Evolutionary conservation across 2,113 vertebrate genomes (phyloP).

Genomic region (Ceratotherium simum): DNA sequence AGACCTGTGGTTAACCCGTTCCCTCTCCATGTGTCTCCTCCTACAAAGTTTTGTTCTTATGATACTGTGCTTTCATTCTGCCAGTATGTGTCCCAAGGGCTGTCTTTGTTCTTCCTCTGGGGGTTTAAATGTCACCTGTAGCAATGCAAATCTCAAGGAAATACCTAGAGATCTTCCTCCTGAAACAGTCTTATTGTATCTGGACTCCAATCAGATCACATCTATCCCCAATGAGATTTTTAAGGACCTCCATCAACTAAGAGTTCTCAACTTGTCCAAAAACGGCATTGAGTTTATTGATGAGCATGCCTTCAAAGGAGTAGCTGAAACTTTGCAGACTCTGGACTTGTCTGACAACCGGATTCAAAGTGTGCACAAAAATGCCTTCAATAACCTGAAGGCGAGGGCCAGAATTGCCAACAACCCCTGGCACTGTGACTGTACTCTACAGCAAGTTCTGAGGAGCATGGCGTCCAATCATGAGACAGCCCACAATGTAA

Average conservation of each 20-base stretch:
- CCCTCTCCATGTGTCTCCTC: constrained; percentile 99
- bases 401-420: constrained; percentile 95
- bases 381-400: constrained; percentile 95
- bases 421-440: constrained; percentile 99
- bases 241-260: constrained; percentile 94
- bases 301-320: constrained; percentile 95
- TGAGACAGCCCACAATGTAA: constrained; percentile 93
- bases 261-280: constrained; percentile 98
- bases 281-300: constrained; percentile 97
- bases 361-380: constrained; percentile 97
- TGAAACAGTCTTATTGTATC: constrained; percentile 94
- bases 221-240: constrained; percentile 97
- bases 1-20: constrained; percentile 98
- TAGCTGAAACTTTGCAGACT: constrained; percentile 95
- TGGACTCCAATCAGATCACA: constrained; percentile 98
- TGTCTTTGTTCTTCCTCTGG: constrained; percentile 95
- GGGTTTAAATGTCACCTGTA: constrained; percentile 97
- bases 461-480: constrained; percentile 97
- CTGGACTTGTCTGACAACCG: constrained; percentile 98
- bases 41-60: constrained; percentile 99
- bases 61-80: constrained; percentile 98
- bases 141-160: constrained; percentile 97
- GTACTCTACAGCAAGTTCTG: constrained; percentile 96
- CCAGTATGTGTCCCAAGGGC: constrained; percentile 99
- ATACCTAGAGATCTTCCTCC: constrained; percentile 96